Conservation (phyloP, 2,797 vertebrate species). For the Cirrhinus mrigala region DNA sequence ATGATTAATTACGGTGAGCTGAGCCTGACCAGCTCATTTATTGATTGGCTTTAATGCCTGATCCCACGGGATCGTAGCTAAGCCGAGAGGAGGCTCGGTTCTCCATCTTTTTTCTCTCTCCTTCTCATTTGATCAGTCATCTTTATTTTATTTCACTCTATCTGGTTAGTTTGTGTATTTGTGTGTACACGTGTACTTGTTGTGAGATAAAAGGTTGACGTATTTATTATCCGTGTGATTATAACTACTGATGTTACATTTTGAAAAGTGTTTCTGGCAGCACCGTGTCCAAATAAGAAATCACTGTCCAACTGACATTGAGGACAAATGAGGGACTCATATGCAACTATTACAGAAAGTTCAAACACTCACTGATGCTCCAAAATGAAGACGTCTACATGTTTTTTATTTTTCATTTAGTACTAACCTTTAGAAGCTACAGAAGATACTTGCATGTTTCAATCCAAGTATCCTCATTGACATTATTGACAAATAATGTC, state of each 20-base stretch:
- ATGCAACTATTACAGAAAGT: no score
- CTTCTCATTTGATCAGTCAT: conserved; percentile 15
- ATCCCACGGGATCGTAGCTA: conserved; percentile 44
- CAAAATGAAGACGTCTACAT: no score
- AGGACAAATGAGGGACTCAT: no score
- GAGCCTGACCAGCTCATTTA: conserved; percentile 75
- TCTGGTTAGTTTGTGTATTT: background rate
- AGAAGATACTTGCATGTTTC: no score
- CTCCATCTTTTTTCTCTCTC: conserved; percentile 45
- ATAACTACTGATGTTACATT: conserved; percentile 14
- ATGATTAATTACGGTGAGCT: conserved; percentile 77
- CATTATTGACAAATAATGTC: no score
- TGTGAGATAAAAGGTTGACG: conserved; percentile 18
- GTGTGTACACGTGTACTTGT: background rate
- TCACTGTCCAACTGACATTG: background rate
- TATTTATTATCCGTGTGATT: conserved; percentile 28
- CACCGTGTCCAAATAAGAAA: conserved; percentile 20
- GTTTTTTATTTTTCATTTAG: no score
- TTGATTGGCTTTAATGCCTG: conserved; percentile 72
- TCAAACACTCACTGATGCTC: no score
- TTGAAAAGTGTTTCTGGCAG: conserved; percentile 14
- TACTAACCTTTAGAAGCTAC: no score
- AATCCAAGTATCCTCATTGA: no score
- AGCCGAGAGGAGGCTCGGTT: conserved; percentile 21
- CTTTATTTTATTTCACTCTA: background rate